Percentiles rank a stretch among this genome's conserved stretches.
These are phyloP conservation scores for Drosophila meridionalis DNA, from an alignment of 2,888 invertebrate species.

Conservation along the genomic window DNA sequence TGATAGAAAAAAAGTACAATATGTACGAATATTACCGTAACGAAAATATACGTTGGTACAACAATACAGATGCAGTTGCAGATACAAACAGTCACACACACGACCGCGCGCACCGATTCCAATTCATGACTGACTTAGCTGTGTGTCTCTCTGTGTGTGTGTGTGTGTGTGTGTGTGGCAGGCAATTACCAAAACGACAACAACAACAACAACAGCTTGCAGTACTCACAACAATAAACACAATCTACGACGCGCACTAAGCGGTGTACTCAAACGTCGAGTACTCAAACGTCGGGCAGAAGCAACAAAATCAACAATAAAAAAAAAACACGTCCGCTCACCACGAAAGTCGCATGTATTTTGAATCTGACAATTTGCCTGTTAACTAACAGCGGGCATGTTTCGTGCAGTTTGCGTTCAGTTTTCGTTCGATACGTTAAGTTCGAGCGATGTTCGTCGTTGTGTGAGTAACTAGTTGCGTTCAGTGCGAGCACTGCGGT, in stretches of 20 bases:
- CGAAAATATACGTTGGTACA: conserved; percentile 30
- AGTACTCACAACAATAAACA: conserved; percentile 51
- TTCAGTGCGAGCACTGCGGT: background rate
- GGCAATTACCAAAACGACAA: conserved; percentile 66
- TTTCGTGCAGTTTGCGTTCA: conserved; percentile 24
- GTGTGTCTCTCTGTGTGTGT: conserved; percentile 7
- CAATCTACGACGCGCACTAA: conserved; percentile 58
- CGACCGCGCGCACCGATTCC: conserved; percentile 45
- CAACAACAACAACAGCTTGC: conserved; percentile 29
- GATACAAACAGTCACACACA: conserved; percentile 41
- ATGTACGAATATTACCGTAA: conserved; percentile 54
- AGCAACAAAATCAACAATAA: conserved; percentile 44
- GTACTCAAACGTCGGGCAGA: conserved; percentile 27
- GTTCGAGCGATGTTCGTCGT: conserved; percentile 25
- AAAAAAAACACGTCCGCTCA: conserved; percentile 64
- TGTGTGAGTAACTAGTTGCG: conserved; percentile 26
- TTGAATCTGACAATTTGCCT: conserved; percentile 35
- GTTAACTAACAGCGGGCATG: conserved; percentile 37
- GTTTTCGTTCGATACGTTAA: conserved; percentile 13
- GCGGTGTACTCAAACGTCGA: conserved; percentile 36
- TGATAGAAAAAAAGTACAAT: conserved; percentile 20
- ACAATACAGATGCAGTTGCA: conserved; percentile 47
- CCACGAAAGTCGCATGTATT: conserved; percentile 65
- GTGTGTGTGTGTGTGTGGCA: conserved; percentile 38
- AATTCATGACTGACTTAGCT: conserved; percentile 43